Conservation (phyloP, 1,140 invertebrate genomes). For the Pomphorhynchus laevis region DNA sequence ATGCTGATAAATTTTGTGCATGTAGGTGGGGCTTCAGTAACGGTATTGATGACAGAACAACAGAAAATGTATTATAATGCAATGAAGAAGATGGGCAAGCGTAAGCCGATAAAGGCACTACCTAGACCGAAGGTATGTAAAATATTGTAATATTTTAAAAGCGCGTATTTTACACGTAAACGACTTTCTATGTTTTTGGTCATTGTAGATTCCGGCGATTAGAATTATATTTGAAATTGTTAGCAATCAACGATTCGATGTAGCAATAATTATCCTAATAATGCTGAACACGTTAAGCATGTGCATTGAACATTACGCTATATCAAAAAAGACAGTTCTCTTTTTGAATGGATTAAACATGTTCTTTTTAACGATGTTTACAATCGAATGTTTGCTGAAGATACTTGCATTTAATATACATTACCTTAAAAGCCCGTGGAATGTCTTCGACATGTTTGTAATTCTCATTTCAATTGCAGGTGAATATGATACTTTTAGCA, state of each 20-base stretch:
- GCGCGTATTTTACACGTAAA: constrained; percentile 4
- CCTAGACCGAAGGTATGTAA: constrained; percentile 48
- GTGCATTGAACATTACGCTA: constrained; percentile 75
- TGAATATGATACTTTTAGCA: constrained; percentile 16
- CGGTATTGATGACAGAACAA: constrained; percentile 99
- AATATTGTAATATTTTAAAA: constrained; percentile 6
- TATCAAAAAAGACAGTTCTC: constrained; percentile 35
- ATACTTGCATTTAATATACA: constrained; percentile 72
- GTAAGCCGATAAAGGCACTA: constrained; percentile 81
- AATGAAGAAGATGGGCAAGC: constrained; percentile 96
- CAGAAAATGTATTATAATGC: constrained; percentile 99
- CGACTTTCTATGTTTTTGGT: constrained; percentile 14
- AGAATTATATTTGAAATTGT: constrained; percentile 77
- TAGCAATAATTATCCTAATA: constrained; percentile 95
- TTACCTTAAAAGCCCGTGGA: constrained; percentile 96
- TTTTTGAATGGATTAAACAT: constrained; percentile 59
- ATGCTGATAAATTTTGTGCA: constrained; percentile 7
- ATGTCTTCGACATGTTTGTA: constrained; percentile 91
- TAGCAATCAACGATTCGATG: constrained; percentile 90
- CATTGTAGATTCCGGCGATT: constrained; percentile 52
- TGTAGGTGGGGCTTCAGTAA: constrained; percentile 57
- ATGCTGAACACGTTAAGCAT: constrained; percentile 90
- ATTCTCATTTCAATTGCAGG: constrained; percentile 85
- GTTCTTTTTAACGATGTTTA: constrained; percentile 91
- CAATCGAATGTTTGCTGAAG: constrained; percentile 75